Percentiles rank a stretch among this genome's conserved stretches.
Conservation (phyloP, 2,113 vertebrate species). For the Phaethornis superciliosus region DNA sequence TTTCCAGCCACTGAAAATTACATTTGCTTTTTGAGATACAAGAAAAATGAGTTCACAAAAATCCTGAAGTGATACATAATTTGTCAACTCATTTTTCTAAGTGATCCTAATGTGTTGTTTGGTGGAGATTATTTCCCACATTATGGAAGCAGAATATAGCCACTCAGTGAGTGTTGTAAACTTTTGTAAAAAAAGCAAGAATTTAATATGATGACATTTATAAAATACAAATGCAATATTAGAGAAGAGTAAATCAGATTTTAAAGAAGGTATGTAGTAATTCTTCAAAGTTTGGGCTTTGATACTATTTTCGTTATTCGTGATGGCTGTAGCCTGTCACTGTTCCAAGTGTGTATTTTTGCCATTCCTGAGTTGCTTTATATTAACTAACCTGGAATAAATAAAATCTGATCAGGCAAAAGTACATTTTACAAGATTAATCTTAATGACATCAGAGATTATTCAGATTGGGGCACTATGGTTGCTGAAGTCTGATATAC, state of each 20-base stretch:
- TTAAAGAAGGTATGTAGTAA: not conserved
- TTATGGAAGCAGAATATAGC: not conserved
- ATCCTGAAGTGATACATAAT: not conserved
- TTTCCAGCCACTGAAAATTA: not conserved
- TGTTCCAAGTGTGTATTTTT: not conserved
- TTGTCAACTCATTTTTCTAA: not conserved
- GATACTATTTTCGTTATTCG: not conserved
- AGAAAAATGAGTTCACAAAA: not conserved
- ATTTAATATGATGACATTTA: not conserved
- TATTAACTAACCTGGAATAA: not conserved
- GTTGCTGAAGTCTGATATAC: not conserved
- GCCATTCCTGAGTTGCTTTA: not conserved
- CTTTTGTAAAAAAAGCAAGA: not conserved
- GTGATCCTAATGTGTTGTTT: too few species aligned
- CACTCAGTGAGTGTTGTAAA: not conserved
- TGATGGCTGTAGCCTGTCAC: not conserved
- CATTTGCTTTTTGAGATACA: rapidly evolving
- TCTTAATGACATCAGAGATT: not conserved
- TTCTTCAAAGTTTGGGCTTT: not conserved
- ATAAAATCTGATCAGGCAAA: not conserved
- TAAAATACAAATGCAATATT: not conserved
- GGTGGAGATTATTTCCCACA: not conserved
- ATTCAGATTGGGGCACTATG: not conserved
- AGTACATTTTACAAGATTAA: not conserved
- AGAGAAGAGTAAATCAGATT: not conserved